Evolutionary conservation across 53 echinoderm and acorn worm species (phyloP), one percentile per base, ranked within the genome.

Genomic region (Echinarachnius parma): DNA sequence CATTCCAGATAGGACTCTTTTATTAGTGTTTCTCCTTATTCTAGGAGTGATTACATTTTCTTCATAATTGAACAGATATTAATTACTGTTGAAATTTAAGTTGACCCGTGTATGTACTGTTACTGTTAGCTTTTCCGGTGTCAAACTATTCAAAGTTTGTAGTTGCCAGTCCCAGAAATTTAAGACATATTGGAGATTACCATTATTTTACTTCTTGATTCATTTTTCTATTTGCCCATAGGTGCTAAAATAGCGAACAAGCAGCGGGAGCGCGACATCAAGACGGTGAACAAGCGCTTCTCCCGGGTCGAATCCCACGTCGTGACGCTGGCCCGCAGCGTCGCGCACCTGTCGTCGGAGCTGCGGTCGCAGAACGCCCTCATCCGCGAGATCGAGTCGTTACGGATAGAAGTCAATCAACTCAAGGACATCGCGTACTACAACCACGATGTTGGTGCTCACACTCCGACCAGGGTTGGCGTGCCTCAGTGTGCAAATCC

Each of bases 241-340:
- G 81, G 21, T n/a, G 29, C 30, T 62, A 77, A 68, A 53, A 19
- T 37, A 1, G 35, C 56, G 52, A 30, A 66, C 53, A 90, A 90
- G 63, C 96, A 87, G 55, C 77, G 96, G 34, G 96, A 95, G 16
- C 81, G 84, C 37, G 91, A 91, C 65, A 84, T 91, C 46, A 87
- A 80, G 74, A 48, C 76, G 11, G 82, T 91, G 64, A 91, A 95
- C 82, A 87, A 87, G 23, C 66, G 90, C 32, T 95, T 95, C 64
- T 77, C 87, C 7, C 67, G 95, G 4, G 90, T 95, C 3, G 95
- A 95, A 64, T 95, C 95, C 21, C 95, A 95, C 48, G 95, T 95
- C 1, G 95, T 95, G 39, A 95, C 96, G 8, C 70, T 95, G 23
- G 96, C 96, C 9, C 87, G 90, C 64, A 95, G 96, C 44, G 96